Percentiles rank a stretch among this genome's conserved stretches.
Conservation (phyloP, 1,140 invertebrate genomes). For the Heliconius himera region DNA sequence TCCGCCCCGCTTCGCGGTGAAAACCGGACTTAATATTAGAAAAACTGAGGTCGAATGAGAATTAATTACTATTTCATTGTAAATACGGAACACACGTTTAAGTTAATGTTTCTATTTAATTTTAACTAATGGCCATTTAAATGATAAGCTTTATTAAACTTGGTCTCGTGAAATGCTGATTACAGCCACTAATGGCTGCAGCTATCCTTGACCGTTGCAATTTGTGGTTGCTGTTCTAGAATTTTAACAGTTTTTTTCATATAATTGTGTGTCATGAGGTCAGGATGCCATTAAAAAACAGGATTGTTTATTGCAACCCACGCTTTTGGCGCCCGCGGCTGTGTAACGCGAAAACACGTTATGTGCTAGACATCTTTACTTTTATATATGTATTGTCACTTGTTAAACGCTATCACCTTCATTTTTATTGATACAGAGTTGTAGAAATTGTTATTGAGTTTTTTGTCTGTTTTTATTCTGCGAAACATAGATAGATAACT, state of each 20-base stretch:
- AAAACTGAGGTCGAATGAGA: too few species aligned
- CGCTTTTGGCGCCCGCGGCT: not conserved
- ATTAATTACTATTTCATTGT: too few species aligned
- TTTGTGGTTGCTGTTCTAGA: not conserved
- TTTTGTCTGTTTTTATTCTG: too few species aligned
- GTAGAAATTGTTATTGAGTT: too few species aligned
- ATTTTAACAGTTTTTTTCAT: not conserved
- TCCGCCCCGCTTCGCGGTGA: too few species aligned
- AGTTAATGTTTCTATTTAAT: too few species aligned
- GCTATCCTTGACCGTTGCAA: conserved; percentile 18
- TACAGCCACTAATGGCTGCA: not conserved
- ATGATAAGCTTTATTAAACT: not conserved
- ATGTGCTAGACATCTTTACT: not conserved
- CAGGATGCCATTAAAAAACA: conserved; percentile 13
- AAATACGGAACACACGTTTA: too few species aligned
- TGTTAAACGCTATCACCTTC: not conserved
- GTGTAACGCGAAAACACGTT: not conserved
- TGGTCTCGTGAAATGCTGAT: not conserved
- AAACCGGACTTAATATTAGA: too few species aligned
- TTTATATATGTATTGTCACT: not conserved
- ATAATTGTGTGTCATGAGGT: conserved; percentile 20
- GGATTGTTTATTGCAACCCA: not conserved
- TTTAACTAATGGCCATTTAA: not conserved
- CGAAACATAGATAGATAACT: too few species aligned
- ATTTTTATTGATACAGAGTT: too few species aligned